These are phyloP conservation scores for Poeciliopsis occidentalis DNA, from an alignment of 2,113 vertebrate genomes.

Conservation along the genomic window DNA sequence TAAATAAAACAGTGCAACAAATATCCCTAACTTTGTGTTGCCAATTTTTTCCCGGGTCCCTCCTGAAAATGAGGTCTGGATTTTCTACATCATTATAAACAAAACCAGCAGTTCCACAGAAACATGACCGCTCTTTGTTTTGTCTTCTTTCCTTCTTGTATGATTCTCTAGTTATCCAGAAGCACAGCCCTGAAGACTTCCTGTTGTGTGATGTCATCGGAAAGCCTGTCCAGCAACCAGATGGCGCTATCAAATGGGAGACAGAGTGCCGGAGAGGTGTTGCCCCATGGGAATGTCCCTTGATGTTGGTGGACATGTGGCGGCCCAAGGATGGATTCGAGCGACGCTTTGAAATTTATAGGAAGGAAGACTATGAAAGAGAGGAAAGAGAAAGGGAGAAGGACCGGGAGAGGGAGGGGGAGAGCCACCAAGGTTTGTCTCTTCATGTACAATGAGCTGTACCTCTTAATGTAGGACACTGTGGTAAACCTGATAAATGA, in stretches of 20 bases:
- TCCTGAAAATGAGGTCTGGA: too few species aligned
- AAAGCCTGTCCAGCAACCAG: conserved; percentile 79
- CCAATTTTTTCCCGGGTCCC: too few species aligned
- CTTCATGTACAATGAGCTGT: not conserved
- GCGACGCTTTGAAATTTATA: conserved; percentile 90
- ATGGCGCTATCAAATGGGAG: conserved; percentile 81
- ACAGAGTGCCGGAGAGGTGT: conserved; percentile 87
- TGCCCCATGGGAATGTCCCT: conserved; percentile 86
- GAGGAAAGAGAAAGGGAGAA: conserved; percentile 80
- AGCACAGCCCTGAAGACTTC: conserved; percentile 82
- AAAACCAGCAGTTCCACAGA: conserved; percentile 50
- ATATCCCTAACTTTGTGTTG: not conserved
- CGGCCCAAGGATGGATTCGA: conserved; percentile 89
- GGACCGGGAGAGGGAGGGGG: conserved; percentile 77
- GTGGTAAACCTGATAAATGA: conserved; percentile 1
- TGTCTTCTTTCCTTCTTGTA: conserved; percentile 41
- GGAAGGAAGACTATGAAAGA: conserved; percentile 86
- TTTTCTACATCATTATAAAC: conserved; percentile 34
- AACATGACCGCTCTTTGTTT: conserved; percentile 47
- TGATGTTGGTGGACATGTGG: conserved; percentile 92
- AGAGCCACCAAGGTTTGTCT: conserved; percentile 73
- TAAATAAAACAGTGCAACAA: not conserved
- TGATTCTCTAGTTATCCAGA: conserved; percentile 78
- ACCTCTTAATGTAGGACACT: not conserved
- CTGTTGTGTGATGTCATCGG: conserved; percentile 88